These are phyloP conservation scores for Ectropis grisescens DNA, from an alignment of 1,140 invertebrate species.

Conservation along the genomic window DNA sequence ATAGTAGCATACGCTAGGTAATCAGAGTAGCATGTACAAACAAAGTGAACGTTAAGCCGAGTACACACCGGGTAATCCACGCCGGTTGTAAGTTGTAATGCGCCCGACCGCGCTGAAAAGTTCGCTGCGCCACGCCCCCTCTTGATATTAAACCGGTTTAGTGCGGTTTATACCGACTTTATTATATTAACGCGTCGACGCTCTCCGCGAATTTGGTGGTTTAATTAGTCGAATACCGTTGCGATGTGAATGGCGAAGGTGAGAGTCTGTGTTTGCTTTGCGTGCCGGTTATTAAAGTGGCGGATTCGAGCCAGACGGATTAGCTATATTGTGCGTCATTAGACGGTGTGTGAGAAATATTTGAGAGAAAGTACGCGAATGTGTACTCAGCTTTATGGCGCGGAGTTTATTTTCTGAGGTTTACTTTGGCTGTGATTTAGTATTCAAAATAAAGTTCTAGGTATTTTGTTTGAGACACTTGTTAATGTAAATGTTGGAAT, in stretches of 20 bases:
- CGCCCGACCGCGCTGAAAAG: constrained; percentile 38
- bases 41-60: constrained; percentile 43
- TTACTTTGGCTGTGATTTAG: no score
- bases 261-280: constrained; percentile 14
- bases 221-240: constrained; percentile 33
- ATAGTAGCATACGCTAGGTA: no score
- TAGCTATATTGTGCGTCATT: no score
- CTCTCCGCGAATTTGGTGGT: constrained; percentile 32
- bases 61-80: constrained; percentile 44
- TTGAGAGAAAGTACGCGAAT: no score
- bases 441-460: no score
- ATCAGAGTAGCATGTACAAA: no score
- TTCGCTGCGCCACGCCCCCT: constrained; percentile 29
- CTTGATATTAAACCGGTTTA: constrained; percentile 63
- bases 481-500: no score
- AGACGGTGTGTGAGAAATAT: no score
- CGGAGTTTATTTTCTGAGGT: no score
- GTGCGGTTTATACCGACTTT: constrained; percentile 57
- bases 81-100: constrained; percentile 42
- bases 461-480: no score
- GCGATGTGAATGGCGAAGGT: constrained; percentile 23
- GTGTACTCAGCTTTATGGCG: no score
- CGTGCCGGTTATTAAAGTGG: constrained; percentile 11
- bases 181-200: constrained; percentile 62
- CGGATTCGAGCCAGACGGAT: no score